These are phyloP conservation scores for Spinibarbus caldwelli DNA, from an alignment of 2,797 vertebrate genomes.

Conservation along the genomic window DNA sequence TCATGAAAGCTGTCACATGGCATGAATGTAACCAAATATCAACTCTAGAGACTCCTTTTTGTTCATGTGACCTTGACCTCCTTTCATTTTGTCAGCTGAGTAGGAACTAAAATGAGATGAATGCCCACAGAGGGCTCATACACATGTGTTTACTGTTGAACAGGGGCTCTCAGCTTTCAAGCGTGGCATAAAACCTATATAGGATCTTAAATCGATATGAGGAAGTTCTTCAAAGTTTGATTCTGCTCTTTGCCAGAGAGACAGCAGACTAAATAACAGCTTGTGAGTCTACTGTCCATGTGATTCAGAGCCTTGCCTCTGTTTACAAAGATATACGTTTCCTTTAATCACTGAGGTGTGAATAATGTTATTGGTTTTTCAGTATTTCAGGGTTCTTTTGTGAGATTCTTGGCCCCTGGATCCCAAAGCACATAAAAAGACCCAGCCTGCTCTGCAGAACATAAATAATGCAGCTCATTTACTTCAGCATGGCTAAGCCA, in stretches of 20 bases:
- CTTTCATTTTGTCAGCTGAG: slow-evolving; percentile 13
- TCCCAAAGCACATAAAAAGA: slow-evolving; percentile 7
- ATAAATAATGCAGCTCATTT: slow-evolving; percentile 62
- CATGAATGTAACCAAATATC: slow-evolving; percentile 30
- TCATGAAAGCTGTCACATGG: neutral
- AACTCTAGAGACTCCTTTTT: neutral
- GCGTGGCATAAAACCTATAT: neutral
- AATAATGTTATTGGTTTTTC: neutral
- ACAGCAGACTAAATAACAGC: neutral
- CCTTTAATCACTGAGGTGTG: too few relatives aligned
- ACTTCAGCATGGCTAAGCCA: slow-evolving; percentile 49
- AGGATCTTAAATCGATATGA: neutral
- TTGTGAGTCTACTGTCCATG: neutral
- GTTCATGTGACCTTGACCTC: slow-evolving; percentile 18
- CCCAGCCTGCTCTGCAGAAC: slow-evolving; percentile 28
- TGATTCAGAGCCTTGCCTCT: neutral
- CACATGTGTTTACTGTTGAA: too few relatives aligned
- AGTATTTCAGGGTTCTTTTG: neutral
- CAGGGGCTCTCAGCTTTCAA: neutral
- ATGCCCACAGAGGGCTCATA: neutral
- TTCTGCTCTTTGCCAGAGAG: neutral
- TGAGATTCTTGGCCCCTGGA: neutral
- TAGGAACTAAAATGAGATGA: neutral
- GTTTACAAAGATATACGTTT: neutral
- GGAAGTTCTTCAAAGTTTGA: neutral